These are phyloP conservation scores for Acanthiza pusilla DNA, from an alignment of 2,797 vertebrate genomes.

Conservation along the genomic window DNA sequence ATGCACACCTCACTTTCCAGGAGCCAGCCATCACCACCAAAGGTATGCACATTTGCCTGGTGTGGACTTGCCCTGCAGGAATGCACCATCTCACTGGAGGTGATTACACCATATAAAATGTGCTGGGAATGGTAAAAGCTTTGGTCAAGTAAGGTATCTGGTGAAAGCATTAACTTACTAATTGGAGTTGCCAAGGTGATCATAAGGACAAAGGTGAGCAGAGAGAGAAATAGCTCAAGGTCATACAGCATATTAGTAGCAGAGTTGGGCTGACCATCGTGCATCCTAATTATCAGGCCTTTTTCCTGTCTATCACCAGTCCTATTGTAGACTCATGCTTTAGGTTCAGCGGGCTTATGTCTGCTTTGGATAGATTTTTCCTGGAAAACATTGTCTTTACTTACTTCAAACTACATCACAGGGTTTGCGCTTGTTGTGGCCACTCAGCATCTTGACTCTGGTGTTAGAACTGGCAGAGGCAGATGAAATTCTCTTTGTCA, in stretches of 20 bases:
- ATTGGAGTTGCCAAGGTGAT: background rate
- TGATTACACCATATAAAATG: background rate
- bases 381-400: background rate
- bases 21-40: background rate
- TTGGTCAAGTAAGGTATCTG: background rate
- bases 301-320: background rate
- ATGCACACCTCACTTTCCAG: background rate
- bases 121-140: background rate
- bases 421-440: background rate
- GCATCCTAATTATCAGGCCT: background rate
- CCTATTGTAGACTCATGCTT: background rate
- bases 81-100: background rate
- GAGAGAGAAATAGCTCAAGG: background rate
- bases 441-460: constrained; percentile 8
- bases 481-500: background rate
- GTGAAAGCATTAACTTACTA: background rate
- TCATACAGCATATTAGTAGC: background rate
- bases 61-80: background rate
- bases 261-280: background rate
- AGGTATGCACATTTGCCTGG: rapidly evolving
- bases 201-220: background rate
- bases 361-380: background rate
- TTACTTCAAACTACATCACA: background rate
- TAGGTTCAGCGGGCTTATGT: background rate
- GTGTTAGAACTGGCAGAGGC: constrained; percentile 44